Evolutionary conservation across 2,113 vertebrate species (phyloP).

Genomic region (Sinocyclocheilus grahami): DNA sequence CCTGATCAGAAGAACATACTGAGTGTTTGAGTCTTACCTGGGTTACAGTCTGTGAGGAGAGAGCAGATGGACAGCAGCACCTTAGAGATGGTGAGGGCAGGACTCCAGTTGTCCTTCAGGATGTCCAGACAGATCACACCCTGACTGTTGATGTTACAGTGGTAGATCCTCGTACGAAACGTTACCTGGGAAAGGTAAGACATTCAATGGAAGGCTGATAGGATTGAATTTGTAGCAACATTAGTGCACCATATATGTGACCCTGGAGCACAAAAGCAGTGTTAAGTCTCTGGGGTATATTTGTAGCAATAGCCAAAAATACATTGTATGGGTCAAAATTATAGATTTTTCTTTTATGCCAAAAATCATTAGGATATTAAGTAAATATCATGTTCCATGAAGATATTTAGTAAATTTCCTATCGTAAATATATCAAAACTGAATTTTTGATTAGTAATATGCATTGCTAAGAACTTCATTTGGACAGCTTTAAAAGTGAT

Average conservation of each 20-base stretch:
- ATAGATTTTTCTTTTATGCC: too few species aligned
- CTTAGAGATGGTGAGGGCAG: conserved; percentile 78
- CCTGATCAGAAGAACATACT: not conserved
- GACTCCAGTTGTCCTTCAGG: conserved; percentile 63
- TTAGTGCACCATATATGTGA: not conserved
- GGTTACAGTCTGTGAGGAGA: conserved; percentile 89
- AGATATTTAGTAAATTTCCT: too few species aligned
- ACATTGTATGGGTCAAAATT: too few species aligned
- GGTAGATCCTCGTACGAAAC: conserved; percentile 88
- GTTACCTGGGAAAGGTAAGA: conserved; percentile 75
- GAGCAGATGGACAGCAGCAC: conserved; percentile 91
- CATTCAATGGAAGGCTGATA: not conserved
- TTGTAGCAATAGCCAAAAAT: too few species aligned
- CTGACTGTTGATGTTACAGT: conserved; percentile 92
- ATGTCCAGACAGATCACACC: conserved; percentile 86
- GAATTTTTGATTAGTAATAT: too few species aligned
- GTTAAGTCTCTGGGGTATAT: too few species aligned
- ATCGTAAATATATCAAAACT: too few species aligned
- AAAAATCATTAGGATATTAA: too few species aligned
- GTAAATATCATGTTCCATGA: too few species aligned
- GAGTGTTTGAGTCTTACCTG: conserved; percentile 72
- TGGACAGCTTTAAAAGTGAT: too few species aligned
- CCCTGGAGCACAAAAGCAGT: too few species aligned
- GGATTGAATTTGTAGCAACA: not conserved
- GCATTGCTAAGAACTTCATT: too few species aligned